A percentile compares a stretch with the other conserved stretches of the same genome.
These are phyloP conservation scores for Gasterosteus nipponicus DNA, from an alignment of 2,113 vertebrate genomes.

Conservation along the genomic window DNA sequence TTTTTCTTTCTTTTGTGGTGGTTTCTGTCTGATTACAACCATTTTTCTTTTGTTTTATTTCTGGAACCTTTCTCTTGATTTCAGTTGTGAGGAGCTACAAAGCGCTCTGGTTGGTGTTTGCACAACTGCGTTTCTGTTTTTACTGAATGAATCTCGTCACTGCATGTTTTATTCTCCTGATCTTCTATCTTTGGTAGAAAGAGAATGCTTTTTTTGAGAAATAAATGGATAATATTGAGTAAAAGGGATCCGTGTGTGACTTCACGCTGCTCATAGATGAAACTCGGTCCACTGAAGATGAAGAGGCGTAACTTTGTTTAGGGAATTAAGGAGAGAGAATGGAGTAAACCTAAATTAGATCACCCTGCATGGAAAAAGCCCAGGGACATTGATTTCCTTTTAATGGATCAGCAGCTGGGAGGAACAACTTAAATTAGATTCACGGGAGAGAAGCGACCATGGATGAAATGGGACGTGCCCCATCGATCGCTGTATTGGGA, in stretches of 20 bases:
- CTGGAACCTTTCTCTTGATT: background rate
- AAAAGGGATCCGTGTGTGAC: background rate
- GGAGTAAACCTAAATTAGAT: background rate
- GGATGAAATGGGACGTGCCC: slow-evolving; percentile 85
- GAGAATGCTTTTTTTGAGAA: slow-evolving; percentile 72
- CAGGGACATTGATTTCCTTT: slow-evolving; percentile 67
- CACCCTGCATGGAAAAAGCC: slow-evolving; percentile 10
- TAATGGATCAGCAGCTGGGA: slow-evolving; percentile 66
- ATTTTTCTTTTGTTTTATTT: slow-evolving; percentile 31
- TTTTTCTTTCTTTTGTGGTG: slow-evolving; percentile 20
- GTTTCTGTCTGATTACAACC: slow-evolving; percentile 28
- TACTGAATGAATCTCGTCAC: slow-evolving; percentile 38
- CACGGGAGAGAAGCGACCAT: slow-evolving; percentile 69
- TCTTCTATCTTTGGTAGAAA: slow-evolving; percentile 58
- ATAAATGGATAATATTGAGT: slow-evolving; percentile 66
- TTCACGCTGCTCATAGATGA: background rate
- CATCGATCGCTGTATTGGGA: slow-evolving; percentile 76
- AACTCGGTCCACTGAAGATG: background rate
- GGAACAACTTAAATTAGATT: slow-evolving; percentile 58
- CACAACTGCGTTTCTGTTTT: slow-evolving; percentile 25
- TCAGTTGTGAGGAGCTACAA: slow-evolving; percentile 7
- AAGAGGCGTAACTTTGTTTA: background rate
- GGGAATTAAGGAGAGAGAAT: background rate
- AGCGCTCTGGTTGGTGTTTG: slow-evolving; percentile 18
- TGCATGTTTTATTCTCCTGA: slow-evolving; percentile 67